A percentile compares a stretch with the other conserved stretches of the same genome.
Conservation (phyloP, 1,140 invertebrate species). For the Meloidogyne exigua region DNA sequence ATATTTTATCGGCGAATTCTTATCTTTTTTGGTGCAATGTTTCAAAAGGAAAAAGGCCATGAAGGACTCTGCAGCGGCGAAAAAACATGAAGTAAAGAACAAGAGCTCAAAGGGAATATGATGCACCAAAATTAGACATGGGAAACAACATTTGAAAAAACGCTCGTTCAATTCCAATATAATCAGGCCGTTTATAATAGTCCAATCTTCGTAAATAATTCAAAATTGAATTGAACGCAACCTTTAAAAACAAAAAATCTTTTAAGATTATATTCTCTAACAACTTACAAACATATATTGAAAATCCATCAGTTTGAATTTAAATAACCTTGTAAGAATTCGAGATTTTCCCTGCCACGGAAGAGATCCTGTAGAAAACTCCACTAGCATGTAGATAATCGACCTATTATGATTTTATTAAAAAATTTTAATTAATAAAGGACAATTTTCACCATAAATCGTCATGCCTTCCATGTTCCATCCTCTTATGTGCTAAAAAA, state of each 20-base stretch:
- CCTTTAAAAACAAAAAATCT: not conserved
- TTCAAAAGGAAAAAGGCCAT: no score
- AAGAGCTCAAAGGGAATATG: no score
- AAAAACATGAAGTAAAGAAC: no score
- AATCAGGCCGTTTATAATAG: not conserved
- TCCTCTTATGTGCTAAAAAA: constrained; percentile 1
- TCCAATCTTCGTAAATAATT: not conserved
- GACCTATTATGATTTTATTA: not conserved
- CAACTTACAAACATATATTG: not conserved
- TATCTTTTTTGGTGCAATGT: no score
- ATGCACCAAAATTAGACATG: no score
- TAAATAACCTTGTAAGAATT: not conserved
- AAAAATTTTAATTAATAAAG: no score
- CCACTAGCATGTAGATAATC: not conserved
- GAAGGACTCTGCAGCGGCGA: no score
- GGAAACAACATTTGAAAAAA: not conserved
- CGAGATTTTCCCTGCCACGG: not conserved
- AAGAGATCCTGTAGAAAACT: not conserved
- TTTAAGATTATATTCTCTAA: not conserved
- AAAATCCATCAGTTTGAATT: not conserved
- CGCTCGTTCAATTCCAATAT: not conserved
- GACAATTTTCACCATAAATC: not conserved
- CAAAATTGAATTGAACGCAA: not conserved
- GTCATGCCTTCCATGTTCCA: not conserved
- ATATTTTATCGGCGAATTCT: no score